phyloP scores from a whole-genome alignment of 2,113 vertebrate genomes.

The Perccottus glenii region DNA sequence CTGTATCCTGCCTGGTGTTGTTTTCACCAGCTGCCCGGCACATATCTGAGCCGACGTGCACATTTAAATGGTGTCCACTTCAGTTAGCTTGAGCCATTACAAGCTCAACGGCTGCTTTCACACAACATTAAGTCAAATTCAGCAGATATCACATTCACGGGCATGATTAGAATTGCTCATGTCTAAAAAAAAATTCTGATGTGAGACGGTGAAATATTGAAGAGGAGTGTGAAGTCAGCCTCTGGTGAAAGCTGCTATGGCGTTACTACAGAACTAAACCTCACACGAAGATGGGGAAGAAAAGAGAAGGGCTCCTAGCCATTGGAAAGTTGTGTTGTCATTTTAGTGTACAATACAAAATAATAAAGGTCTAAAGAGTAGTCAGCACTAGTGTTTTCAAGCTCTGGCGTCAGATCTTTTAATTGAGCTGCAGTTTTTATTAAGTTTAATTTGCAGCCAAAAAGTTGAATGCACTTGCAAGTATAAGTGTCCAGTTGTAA shows the following conservation, averaged over 20 bases:
- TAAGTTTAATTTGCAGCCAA: too few relatives aligned
- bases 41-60: constrained; percentile 42
- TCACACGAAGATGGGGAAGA: neutral
- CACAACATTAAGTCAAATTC: constrained; percentile 54
- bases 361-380: too few relatives aligned
- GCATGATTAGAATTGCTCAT: constrained; percentile 24
- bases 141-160: constrained; percentile 29
- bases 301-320: neutral
- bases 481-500: too few relatives aligned
- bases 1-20: constrained; percentile 37
- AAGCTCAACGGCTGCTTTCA: constrained; percentile 42
- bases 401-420: too few relatives aligned
- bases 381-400: too few relatives aligned
- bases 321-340: constrained; percentile 1
- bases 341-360: constrained; percentile 7
- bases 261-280: neutral
- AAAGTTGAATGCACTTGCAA: too few relatives aligned
- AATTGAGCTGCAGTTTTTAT: too few relatives aligned
- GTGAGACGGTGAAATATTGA: constrained; percentile 6
- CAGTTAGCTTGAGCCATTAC: constrained; percentile 56
- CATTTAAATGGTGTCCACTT: constrained; percentile 58
- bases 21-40: constrained; percentile 53
- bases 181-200: constrained; percentile 18
- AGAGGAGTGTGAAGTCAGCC: constrained; percentile 2
- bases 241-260: neutral